Conservation (phyloP, 2,797 vertebrate genomes). For the Pseudochromis fuscus region DNA sequence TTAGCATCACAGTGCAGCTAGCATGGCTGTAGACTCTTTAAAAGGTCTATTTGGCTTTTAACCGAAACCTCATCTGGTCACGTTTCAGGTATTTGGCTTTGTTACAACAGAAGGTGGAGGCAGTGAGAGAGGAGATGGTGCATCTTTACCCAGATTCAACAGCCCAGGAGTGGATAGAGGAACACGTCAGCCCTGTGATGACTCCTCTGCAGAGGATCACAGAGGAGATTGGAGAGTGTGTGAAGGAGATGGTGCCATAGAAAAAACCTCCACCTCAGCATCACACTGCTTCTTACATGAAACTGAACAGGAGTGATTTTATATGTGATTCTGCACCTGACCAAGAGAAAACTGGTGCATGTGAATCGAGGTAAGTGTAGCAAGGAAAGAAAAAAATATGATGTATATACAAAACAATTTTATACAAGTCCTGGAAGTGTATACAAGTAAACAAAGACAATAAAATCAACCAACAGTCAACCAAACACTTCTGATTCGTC, state of each 20-base stretch:
- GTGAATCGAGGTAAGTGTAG: slow-evolving; percentile 1
- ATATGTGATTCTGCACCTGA: neutral
- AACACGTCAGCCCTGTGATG: slow-evolving; percentile 87
- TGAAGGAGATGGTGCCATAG: slow-evolving; percentile 74
- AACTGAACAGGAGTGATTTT: neutral
- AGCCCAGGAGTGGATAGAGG: slow-evolving; percentile 92
- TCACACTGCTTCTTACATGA: neutral
- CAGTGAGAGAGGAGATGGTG: slow-evolving; percentile 87
- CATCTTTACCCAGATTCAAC: slow-evolving; percentile 85
- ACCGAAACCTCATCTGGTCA: neutral
- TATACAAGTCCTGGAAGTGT: slow-evolving; percentile 34
- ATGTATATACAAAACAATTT: slow-evolving; percentile 32
- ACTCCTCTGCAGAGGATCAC: slow-evolving; percentile 85
- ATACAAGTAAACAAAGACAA: slow-evolving; percentile 36
- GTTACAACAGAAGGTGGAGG: slow-evolving; percentile 81
- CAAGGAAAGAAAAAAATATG: neutral
- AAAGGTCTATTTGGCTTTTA: neutral
- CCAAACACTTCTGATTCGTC: neutral
- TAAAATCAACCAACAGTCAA: slow-evolving; percentile 24
- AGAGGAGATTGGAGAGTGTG: slow-evolving; percentile 82
- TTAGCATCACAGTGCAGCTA: neutral
- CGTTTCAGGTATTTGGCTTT: slow-evolving; percentile 85
- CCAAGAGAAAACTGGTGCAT: neutral
- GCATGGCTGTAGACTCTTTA: neutral
- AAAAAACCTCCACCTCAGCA: neutral